Conservation (phyloP, 2,888 invertebrate species). For the Lepidocyrtinus sp. region DNA sequence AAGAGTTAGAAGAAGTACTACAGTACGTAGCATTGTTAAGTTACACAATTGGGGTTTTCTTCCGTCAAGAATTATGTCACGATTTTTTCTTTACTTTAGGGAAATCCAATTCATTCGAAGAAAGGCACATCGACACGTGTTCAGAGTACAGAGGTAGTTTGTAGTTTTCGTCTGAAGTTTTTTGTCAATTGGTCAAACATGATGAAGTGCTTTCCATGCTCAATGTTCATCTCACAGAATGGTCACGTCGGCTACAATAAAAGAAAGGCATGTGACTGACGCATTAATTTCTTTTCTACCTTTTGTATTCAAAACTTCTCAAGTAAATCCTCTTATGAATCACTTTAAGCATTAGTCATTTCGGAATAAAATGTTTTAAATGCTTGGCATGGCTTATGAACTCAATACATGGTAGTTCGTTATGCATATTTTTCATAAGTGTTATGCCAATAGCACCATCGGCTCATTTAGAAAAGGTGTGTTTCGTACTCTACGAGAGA, state of each 20-base stretch:
- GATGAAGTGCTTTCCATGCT: slow-evolving; percentile 21
- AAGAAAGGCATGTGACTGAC: slow-evolving; percentile 2
- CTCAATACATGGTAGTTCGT: no score
- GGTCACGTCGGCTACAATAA: neutral
- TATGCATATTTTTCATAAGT: no score
- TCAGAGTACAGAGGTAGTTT: neutral
- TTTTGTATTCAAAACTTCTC: neutral
- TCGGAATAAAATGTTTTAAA: neutral
- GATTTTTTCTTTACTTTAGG: slow-evolving; percentile 34
- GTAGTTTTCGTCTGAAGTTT: slow-evolving; percentile 6
- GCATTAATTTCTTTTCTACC: slow-evolving; percentile 10
- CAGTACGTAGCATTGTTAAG: no score
- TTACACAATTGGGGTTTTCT: no score
- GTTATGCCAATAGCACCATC: slow-evolving; percentile 4
- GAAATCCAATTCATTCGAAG: slow-evolving; percentile 3
- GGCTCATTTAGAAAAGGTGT: slow-evolving; percentile 16
- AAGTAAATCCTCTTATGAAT: slow-evolving; percentile 10
- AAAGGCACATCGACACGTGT: neutral
- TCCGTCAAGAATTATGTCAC: slow-evolving; percentile 48
- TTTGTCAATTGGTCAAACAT: slow-evolving; percentile 41
- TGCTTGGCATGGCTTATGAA: no score
- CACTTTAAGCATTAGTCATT: slow-evolving; percentile 12
- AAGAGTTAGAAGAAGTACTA: no score
- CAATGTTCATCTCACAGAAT: neutral
- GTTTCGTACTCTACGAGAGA: neutral